phyloP scores from a whole-genome alignment of 2,888 invertebrate genomes.

The Pollenia labialis region DNA sequence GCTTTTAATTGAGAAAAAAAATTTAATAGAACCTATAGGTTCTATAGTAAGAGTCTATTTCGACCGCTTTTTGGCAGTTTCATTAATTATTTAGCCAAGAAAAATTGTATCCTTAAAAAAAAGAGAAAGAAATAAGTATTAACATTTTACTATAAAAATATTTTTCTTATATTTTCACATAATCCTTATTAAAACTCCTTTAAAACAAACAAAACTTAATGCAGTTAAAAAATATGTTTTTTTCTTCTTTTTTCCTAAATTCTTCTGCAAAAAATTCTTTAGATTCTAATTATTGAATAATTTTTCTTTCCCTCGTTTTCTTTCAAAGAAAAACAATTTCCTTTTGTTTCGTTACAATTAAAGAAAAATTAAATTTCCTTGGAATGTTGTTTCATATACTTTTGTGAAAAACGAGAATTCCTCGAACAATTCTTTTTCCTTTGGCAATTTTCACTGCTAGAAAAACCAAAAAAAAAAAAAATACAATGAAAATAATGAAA shows the following conservation, averaged over 20 bases:
- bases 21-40: too few relatives aligned
- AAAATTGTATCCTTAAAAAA: too few relatives aligned
- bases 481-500: slow-evolving; percentile 26
- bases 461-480: slow-evolving; percentile 1
- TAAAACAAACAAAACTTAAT: background rate
- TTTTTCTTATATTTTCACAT: too few relatives aligned
- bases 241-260: background rate
- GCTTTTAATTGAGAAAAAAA: too few relatives aligned
- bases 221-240: background rate
- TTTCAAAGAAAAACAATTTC: slow-evolving; percentile 22
- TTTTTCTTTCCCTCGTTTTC: slow-evolving; percentile 1
- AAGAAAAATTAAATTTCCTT: slow-evolving; percentile 44
- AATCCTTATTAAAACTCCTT: too few relatives aligned
- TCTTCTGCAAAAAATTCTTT: background rate
- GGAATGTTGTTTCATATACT: slow-evolving; percentile 9
- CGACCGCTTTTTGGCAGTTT: too few relatives aligned
- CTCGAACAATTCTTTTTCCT: slow-evolving; percentile 29
- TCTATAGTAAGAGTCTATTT: too few relatives aligned
- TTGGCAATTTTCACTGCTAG: slow-evolving; percentile 50
- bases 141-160: too few relatives aligned
- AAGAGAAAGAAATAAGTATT: too few relatives aligned
- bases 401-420: slow-evolving; percentile 28
- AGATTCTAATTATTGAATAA: background rate
- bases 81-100: too few relatives aligned
- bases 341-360: slow-evolving; percentile 40